These are phyloP conservation scores for Panopea generosa DNA, from an alignment of 2,888 invertebrate species.

Conservation along the genomic window DNA sequence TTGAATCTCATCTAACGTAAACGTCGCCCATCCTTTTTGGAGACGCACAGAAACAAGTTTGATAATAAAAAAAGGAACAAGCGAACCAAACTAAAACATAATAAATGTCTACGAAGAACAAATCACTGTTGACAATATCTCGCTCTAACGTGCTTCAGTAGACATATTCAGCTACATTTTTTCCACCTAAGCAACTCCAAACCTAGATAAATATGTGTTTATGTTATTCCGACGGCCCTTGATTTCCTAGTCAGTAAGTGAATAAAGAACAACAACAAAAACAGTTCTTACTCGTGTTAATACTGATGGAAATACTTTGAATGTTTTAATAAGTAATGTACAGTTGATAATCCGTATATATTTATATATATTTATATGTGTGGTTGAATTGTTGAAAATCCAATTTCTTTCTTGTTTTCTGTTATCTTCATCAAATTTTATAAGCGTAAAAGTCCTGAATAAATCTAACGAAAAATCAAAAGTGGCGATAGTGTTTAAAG, in stretches of 20 bases:
- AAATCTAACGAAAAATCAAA: no score
- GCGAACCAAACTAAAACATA: background rate
- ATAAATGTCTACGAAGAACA: conserved; percentile 18
- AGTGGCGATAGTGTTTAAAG: no score
- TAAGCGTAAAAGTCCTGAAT: no score
- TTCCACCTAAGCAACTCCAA: conserved; percentile 2
- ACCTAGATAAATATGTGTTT: background rate
- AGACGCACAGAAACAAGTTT: background rate
- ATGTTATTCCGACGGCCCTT: background rate
- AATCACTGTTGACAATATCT: conserved; percentile 23
- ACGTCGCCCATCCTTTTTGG: background rate
- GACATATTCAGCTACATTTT: conserved; percentile 4
- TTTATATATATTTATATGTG: no score
- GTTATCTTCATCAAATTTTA: no score
- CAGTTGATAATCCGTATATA: no score
- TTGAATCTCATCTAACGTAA: no score
- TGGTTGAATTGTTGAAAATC: no score
- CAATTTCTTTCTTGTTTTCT: no score
- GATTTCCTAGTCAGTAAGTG: no score
- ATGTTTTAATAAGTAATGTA: no score
- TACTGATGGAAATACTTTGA: no score
- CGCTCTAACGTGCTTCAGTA: conserved; percentile 7
- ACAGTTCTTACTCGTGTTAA: background rate
- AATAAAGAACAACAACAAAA: background rate
- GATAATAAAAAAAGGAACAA: background rate